phyloP scores from a whole-genome alignment of 2,888 invertebrate species.

The Micoletzkya japonica region DNA sequence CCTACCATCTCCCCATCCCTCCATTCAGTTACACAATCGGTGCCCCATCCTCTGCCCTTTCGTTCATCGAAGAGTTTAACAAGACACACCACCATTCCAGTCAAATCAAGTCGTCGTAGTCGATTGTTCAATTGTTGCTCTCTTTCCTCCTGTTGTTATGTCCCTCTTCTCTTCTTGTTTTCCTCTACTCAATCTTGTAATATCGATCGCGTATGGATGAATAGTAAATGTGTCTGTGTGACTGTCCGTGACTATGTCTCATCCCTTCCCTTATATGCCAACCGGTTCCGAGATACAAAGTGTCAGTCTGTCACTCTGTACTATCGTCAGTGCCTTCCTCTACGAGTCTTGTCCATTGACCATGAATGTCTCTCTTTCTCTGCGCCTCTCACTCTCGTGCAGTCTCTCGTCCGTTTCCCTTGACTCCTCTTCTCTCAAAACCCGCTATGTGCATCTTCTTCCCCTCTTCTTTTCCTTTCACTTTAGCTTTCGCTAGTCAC shows the following conservation, averaged over 20 bases:
- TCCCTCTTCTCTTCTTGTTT: slow-evolving; percentile 5
- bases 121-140: background rate
- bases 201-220: no score
- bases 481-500: background rate
- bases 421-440: slow-evolving; percentile 4
- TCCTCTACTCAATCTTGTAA: slow-evolving; percentile 10
- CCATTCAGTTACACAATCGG: slow-evolving; percentile 13
- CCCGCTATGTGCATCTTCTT: slow-evolving; percentile 16
- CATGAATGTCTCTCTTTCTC: no score
- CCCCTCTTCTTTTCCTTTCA: background rate
- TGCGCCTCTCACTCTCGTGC: no score
- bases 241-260: no score
- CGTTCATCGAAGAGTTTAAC: slow-evolving; percentile 54
- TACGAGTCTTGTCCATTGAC: no score
- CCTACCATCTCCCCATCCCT: slow-evolving; percentile 15
- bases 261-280: no score
- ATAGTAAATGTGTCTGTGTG: no score
- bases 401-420: slow-evolving; percentile 6
- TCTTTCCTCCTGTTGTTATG: slow-evolving; percentile 23
- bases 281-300: no score
- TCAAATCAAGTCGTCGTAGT: slow-evolving; percentile 3
- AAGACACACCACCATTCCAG: slow-evolving; percentile 40
- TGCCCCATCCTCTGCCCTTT: slow-evolving; percentile 28
- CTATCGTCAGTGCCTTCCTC: no score
- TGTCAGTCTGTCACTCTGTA: no score